A percentile compares a stretch with the other conserved stretches of the same genome.
phyloP scores from a whole-genome alignment of 2,797 vertebrate species.

The Sebastes iracundus region DNA sequence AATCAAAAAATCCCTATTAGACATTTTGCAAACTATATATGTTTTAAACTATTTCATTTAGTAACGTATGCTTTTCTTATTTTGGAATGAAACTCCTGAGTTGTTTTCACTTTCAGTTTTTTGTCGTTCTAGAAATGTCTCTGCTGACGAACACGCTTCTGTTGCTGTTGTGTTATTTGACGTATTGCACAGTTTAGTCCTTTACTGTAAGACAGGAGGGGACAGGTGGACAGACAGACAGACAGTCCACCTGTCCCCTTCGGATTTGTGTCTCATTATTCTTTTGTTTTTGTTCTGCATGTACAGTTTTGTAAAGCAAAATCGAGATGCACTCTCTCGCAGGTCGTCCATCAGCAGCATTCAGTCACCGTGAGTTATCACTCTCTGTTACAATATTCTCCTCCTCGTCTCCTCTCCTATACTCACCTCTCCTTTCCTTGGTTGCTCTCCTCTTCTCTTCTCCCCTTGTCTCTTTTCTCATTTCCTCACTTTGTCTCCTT shows the following conservation, averaged over 20 bases:
- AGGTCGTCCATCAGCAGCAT: conserved; percentile 99
- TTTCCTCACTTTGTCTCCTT: neutral
- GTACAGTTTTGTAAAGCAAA: conserved; percentile 99
- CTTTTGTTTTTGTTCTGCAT: conserved; percentile 89
- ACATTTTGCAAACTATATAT: neutral
- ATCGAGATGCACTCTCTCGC: conserved; percentile 96
- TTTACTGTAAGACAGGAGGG: conserved; percentile 49
- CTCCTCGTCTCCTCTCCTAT: conserved; percentile 16
- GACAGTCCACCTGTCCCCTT: conserved; percentile 63
- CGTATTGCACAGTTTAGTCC: conserved; percentile 60
- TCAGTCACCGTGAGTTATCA: conserved; percentile 99
- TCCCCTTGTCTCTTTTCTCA: neutral
- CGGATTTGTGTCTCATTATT: conserved; percentile 80
- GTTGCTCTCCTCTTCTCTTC: neutral
- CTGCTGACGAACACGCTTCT: conserved; percentile 23
- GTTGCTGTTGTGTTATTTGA: conserved; percentile 61
- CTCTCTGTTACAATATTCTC: conserved; percentile 86
- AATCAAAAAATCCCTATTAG: neutral
- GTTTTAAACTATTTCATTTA: neutral
- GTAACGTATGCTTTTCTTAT: neutral
- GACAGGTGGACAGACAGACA: conserved; percentile 56
- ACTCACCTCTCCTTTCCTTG: neutral
- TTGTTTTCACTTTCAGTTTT: conserved; percentile 34
- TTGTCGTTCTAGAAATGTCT: conserved; percentile 7
- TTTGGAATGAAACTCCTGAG: conserved; percentile 68